Evolutionary conservation across 2,888 invertebrate genomes (phyloP).

Genomic region (Dynastes maya): DNA sequence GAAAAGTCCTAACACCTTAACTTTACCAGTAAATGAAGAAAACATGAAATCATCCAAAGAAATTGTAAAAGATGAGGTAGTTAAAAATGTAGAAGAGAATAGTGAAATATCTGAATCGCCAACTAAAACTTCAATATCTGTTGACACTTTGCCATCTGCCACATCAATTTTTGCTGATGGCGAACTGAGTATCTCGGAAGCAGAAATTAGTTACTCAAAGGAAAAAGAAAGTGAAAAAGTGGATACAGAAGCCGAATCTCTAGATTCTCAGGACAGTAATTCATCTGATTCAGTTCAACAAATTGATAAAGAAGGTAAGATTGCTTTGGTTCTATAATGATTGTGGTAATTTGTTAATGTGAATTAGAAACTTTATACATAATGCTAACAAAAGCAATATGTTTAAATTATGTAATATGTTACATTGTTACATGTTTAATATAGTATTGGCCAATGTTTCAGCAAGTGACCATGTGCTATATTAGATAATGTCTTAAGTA

Average conservation of each 20-base stretch:
- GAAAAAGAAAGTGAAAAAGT: slow-evolving; percentile 16
- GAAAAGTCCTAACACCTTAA: slow-evolving; percentile 20
- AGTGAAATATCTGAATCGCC: slow-evolving; percentile 25
- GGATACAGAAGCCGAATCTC: slow-evolving; percentile 31
- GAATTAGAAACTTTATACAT: not conserved
- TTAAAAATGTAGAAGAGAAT: slow-evolving; percentile 5
- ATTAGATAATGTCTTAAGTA: too few relatives aligned
- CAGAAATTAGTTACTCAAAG: slow-evolving; percentile 4
- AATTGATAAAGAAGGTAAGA: slow-evolving; percentile 26
- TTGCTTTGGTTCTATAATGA: too few relatives aligned
- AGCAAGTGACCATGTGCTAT: too few relatives aligned
- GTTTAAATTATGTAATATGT: too few relatives aligned
- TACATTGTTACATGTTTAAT: too few relatives aligned
- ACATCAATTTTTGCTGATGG: slow-evolving; percentile 27
- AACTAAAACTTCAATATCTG: slow-evolving; percentile 31
- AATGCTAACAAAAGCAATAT: too few relatives aligned
- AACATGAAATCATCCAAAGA: slow-evolving; percentile 4
- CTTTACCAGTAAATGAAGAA: slow-evolving; percentile 23
- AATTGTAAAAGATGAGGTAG: slow-evolving; percentile 58
- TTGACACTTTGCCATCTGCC: slow-evolving; percentile 23
- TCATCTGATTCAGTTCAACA: slow-evolving; percentile 14
- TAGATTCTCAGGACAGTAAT: slow-evolving; percentile 33
- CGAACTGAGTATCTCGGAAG: slow-evolving; percentile 30
- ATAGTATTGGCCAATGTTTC: too few relatives aligned
- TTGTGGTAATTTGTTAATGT: too few relatives aligned